phyloP scores from a whole-genome alignment of 2,797 vertebrate species.

The Pitangus sulphuratus region DNA sequence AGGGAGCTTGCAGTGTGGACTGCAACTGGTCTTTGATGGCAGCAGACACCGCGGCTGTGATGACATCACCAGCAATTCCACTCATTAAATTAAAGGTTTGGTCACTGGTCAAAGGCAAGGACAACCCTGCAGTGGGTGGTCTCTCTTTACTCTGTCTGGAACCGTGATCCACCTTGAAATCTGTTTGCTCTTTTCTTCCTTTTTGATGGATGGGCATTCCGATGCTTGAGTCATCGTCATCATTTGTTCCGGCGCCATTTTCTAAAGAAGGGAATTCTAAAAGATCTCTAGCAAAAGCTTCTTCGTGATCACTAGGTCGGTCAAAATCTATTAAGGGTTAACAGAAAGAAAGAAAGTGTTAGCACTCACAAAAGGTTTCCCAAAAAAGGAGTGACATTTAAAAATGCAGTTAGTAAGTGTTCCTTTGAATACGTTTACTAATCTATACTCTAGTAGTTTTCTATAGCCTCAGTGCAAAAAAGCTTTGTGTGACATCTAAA shows the following conservation, averaged over 20 bases:
- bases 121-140: slow-evolving; percentile 65
- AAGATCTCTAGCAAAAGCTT: slow-evolving; percentile 87
- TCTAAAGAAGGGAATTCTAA: slow-evolving; percentile 92
- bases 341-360: neutral
- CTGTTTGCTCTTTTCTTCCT: slow-evolving; percentile 49
- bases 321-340: slow-evolving; percentile 84
- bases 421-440: neutral
- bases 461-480: neutral
- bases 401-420: neutral
- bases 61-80: slow-evolving; percentile 84
- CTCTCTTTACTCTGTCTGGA: slow-evolving; percentile 44
- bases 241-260: slow-evolving; percentile 88
- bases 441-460: neutral
- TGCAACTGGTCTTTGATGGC: slow-evolving; percentile 91
- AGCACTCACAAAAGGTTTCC: neutral
- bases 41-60: slow-evolving; percentile 86
- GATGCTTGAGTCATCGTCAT: slow-evolving; percentile 89
- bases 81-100: slow-evolving; percentile 84
- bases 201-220: slow-evolving; percentile 76
- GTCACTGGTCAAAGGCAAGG: slow-evolving; percentile 71
- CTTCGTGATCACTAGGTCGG: slow-evolving; percentile 85
- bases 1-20: slow-evolving; percentile 50
- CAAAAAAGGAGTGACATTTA: neutral
- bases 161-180: neutral
- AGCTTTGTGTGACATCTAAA: neutral